Percentiles rank a stretch among this genome's conserved stretches.
Evolutionary conservation across 1,140 invertebrate species (phyloP).

Genomic region (Macrostomum lignano): DNA sequence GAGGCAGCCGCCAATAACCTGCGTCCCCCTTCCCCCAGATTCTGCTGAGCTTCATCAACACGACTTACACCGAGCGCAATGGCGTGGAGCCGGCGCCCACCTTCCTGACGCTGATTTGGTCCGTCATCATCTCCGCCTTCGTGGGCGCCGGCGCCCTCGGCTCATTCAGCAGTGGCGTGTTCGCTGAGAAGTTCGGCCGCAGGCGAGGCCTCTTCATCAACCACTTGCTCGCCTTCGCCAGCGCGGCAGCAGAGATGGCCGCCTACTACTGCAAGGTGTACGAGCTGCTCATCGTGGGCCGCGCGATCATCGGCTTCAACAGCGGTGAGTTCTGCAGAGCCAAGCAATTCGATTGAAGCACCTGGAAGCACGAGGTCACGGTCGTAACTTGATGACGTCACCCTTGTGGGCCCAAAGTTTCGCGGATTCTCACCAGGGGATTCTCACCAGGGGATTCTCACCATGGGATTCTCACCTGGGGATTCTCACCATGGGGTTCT

Average conservation of each 20-base stretch:
- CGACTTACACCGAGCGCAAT: background rate
- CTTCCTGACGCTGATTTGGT: background rate
- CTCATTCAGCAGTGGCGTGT: background rate
- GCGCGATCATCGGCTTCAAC: background rate
- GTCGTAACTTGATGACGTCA: too few species aligned
- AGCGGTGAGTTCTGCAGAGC: too few species aligned
- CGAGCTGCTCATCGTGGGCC: background rate
- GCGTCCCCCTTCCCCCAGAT: background rate
- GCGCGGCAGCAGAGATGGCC: background rate
- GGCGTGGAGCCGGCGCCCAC: background rate
- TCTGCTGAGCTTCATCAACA: background rate
- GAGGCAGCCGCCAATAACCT: too few species aligned
- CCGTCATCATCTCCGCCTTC: background rate
- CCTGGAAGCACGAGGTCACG: too few species aligned
- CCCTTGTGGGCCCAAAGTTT: too few species aligned
- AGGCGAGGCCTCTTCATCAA: background rate
- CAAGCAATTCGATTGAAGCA: too few species aligned
- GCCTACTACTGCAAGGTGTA: background rate
- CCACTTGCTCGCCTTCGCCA: background rate
- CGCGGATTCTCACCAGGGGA: too few species aligned
- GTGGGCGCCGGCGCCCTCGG: slow-evolving; percentile 1
- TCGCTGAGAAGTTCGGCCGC: slow-evolving; percentile 1
- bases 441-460: too few species aligned
- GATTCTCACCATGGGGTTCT: too few species aligned
- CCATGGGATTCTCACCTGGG: too few species aligned